Percentiles rank a stretch among this genome's conserved stretches.
Conservation (phyloP, 92 coral and sea anemone genomes). For the Phenganax stokvisi region DNA sequence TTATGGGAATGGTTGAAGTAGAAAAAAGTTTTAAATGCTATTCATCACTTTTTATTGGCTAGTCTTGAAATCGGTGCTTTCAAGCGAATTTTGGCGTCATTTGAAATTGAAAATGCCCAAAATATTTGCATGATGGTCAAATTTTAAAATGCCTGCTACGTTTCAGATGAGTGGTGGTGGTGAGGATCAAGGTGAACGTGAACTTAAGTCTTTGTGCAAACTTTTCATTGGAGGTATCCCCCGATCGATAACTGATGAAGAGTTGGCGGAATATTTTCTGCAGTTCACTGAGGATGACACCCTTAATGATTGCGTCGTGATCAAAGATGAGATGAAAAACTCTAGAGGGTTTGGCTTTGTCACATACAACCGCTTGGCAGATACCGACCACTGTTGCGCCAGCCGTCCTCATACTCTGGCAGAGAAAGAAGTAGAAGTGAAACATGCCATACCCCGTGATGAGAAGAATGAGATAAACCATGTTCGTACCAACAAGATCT, state of each 20-base stretch:
- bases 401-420: constrained; percentile 70
- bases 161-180: constrained; percentile 13
- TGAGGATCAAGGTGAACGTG: constrained; percentile 19
- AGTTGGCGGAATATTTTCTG: constrained; percentile 9
- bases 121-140: too few relatives aligned
- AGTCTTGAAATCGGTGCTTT: too few relatives aligned
- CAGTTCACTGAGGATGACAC: constrained; percentile 58
- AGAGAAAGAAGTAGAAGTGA: constrained; percentile 81
- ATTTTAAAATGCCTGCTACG: neutral
- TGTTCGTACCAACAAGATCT: constrained; percentile 73
- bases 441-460: constrained; percentile 90
- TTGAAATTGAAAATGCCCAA: too few relatives aligned
- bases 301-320: constrained; percentile 62
- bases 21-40: too few relatives aligned
- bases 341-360: constrained; percentile 97
- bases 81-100: too few relatives aligned
- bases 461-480: constrained; percentile 63
- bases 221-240: constrained; percentile 85
- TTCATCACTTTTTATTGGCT: too few relatives aligned
- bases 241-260: constrained; percentile 43
- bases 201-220: constrained; percentile 62
- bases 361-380: constrained; percentile 51
- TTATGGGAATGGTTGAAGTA: too few relatives aligned
- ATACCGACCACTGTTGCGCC: constrained; percentile 50
- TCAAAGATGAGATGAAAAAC: constrained; percentile 44